Conservation (phyloP, 2,797 vertebrate genomes). For the Phyllotis vaccarum region DNA sequence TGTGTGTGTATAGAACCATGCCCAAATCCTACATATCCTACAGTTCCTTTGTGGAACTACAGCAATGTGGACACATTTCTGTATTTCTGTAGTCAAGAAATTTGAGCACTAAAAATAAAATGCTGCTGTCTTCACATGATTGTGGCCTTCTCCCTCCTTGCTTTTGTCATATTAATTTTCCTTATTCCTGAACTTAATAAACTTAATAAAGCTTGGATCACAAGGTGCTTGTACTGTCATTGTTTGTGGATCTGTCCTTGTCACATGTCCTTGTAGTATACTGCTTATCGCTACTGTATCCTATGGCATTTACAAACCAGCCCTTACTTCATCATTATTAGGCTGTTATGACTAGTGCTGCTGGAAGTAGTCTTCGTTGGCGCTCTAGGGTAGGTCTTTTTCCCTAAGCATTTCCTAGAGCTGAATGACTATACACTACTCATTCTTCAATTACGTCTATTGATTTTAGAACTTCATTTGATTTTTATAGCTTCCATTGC, state of each 20-base stretch:
- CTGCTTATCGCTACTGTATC: neutral
- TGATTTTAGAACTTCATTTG: conserved; percentile 27
- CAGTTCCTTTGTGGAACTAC: neutral
- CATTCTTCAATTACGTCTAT: conserved; percentile 34
- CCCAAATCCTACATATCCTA: neutral
- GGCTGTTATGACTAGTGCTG: neutral
- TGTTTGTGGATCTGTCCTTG: neutral
- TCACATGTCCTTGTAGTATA: neutral
- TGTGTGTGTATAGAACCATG: neutral
- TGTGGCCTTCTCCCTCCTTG: neutral
- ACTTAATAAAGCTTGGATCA: conserved; percentile 7
- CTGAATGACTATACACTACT: conserved; percentile 42
- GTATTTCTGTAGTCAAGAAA: neutral
- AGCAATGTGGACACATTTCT: neutral
- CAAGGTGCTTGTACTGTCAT: neutral
- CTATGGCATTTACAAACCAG: neutral
- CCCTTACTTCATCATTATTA: neutral
- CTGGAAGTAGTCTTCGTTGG: neutral
- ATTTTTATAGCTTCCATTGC: conserved; percentile 13
- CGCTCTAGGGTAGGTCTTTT: neutral
- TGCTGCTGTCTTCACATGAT: neutral
- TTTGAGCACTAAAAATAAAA: neutral
- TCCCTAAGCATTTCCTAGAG: neutral
- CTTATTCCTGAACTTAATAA: neutral
- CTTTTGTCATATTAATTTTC: neutral